These are phyloP conservation scores for Autographa pulchrina DNA, from an alignment of 2,888 invertebrate species.

Conservation along the genomic window DNA sequence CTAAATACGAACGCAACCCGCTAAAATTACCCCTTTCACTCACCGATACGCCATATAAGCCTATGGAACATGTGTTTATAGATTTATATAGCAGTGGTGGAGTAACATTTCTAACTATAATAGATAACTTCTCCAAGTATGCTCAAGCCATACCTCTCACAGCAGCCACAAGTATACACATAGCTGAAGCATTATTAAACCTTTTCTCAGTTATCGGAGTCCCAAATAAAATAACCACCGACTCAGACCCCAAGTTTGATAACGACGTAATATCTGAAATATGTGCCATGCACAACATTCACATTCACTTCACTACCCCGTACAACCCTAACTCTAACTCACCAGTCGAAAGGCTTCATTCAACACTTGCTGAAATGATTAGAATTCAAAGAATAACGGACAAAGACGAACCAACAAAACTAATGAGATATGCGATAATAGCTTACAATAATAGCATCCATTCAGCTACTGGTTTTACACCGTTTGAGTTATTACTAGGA, in stretches of 20 bases:
- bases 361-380: background rate
- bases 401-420: background rate
- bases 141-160: background rate
- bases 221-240: background rate
- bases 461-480: constrained; percentile 7
- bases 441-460: constrained; percentile 10
- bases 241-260: background rate
- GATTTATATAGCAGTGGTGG: background rate
- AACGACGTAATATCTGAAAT: constrained; percentile 49
- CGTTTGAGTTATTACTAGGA: background rate
- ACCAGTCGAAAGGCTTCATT: background rate
- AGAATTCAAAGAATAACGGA: background rate
- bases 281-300: background rate
- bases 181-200: background rate
- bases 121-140: background rate
- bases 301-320: constrained; percentile 3
- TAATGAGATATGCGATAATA: constrained; percentile 10
- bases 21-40: background rate
- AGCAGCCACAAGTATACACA: background rate
- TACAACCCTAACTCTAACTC: constrained; percentile 7
- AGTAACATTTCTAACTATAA: background rate
- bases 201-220: background rate
- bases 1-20: constrained; percentile 7
- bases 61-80: background rate
- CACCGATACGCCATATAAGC: background rate